A percentile compares a stretch with the other conserved stretches of the same genome.
phyloP scores from a whole-genome alignment of 1,140 invertebrate genomes.

The Micrasema minimum region DNA sequence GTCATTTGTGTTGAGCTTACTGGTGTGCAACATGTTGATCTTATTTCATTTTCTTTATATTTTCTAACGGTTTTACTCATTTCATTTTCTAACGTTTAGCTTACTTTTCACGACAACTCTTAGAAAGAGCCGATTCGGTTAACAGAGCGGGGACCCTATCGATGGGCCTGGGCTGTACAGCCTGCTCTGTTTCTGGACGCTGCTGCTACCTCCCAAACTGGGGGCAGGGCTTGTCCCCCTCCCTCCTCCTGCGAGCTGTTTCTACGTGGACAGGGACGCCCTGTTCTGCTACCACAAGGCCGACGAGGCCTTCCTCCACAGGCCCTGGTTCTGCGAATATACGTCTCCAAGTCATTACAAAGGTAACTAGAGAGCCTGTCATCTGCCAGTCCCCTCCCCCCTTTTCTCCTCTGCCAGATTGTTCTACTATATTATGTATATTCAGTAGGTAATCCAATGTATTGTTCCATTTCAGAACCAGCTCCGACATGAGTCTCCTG shows the following conservation, averaged over 20 bases:
- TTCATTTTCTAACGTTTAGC: too few species aligned
- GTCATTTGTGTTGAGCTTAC: too few species aligned
- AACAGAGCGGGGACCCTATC: constrained; percentile 86
- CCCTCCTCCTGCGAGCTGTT: constrained; percentile 91
- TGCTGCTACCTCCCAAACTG: constrained; percentile 71
- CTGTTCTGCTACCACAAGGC: constrained; percentile 97
- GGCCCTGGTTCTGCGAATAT: constrained; percentile 91
- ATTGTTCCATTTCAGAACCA: constrained; percentile 91
- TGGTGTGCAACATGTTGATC: too few species aligned
- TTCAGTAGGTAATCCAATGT: too few species aligned
- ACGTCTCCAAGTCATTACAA: constrained; percentile 98
- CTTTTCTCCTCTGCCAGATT: too few species aligned
- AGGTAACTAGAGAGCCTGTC: too few species aligned
- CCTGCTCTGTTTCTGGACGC: constrained; percentile 93
- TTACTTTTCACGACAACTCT: too few species aligned
- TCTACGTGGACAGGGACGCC: constrained; percentile 92
- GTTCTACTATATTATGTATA: too few species aligned
- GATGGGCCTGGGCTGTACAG: constrained; percentile 94
- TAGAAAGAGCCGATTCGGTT: constrained; percentile 97
- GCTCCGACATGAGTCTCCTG: constrained; percentile 98
- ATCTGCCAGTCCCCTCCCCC: too few species aligned
- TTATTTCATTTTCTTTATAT: too few species aligned
- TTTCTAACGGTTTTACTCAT: too few species aligned
- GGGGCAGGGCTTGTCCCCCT: constrained; percentile 86
- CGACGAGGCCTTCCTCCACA: constrained; percentile 93